These are phyloP conservation scores for Megastigmus dorsalis DNA, from an alignment of 2,888 invertebrate genomes.

Conservation along the genomic window DNA sequence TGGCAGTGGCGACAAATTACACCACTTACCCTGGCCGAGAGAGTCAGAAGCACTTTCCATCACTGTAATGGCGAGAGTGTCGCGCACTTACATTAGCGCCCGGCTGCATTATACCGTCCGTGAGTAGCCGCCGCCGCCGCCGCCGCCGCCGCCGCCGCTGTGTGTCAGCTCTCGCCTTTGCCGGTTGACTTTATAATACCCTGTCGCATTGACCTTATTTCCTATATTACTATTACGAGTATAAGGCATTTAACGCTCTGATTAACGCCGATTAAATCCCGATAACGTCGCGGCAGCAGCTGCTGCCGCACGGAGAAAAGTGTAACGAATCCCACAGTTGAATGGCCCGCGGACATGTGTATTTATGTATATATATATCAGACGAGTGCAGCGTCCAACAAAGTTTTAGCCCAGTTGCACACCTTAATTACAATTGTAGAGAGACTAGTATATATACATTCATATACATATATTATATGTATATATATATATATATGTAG, in stretches of 20 bases:
- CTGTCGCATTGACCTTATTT: conserved; percentile 20
- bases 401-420: too few species aligned
- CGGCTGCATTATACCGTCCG: neutral
- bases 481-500: neutral
- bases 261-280: conserved; percentile 8
- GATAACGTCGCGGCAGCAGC: neutral
- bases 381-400: too few species aligned
- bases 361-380: too few species aligned
- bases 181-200: conserved; percentile 24
- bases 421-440: too few species aligned
- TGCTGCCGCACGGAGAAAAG: too few species aligned
- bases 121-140: neutral
- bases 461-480: too few species aligned
- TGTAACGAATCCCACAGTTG: too few species aligned
- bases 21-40: conserved; percentile 50
- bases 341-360: too few species aligned
- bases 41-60: conserved; percentile 56
- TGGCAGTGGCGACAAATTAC: conserved; percentile 58
- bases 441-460: too few species aligned
- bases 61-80: conserved; percentile 48
- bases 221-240: too few species aligned
- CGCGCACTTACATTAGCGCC: conserved; percentile 5
- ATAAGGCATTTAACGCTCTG: neutral
- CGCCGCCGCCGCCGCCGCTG: neutral
- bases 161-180: neutral